Evolutionary conservation across 2,797 vertebrate species (phyloP), one percentile per base, ranked within the genome.

Genomic region (Eulemur albifrons): DNA sequence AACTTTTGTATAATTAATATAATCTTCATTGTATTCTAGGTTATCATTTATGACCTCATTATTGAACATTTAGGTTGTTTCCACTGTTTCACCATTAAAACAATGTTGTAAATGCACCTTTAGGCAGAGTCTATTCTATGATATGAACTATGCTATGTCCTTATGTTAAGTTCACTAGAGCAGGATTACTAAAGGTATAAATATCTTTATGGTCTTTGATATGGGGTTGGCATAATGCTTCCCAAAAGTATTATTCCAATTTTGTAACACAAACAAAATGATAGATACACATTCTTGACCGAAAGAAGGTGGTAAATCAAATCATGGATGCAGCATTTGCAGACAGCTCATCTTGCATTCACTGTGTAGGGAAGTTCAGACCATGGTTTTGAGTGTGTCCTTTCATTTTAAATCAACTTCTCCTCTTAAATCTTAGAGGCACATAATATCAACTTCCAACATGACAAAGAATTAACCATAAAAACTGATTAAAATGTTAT

Each of bases 131-230:
- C 30, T 90, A 80, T 81, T 89, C 63, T 83, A 25, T 63, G 61
- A 32, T 32, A 54, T 18, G 23, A 59, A 69, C 69, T 48, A 21
- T 4, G 4, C 30, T 17, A 12, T 38, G 38, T 38, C 30, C 23
- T 70, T 25, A 67, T 17, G 32, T 30, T 48, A 88, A 43, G 35
- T 65, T 77, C 40, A 35, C 18, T 70, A 86, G 77, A 70, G 48
- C 61, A 91, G 96, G 7, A 88, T 63, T 77, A n/a, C 13, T 93
- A 45, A 65, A 93, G 12, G 43, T 61, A 61, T 52, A 57, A 95
- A 52, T 72, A 63, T 25, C 23, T 77, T 88, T 43, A 65, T 38
- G 38, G 59, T 76, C 77, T 94, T 77, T 86, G 63, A 61, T 8
- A 54, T 5, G 61, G 7, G 27, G 30, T 11, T 96, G 69, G 9